Evolutionary conservation across 2,797 vertebrate species (phyloP).

Genomic region (Nyctibius grandis): DNA sequence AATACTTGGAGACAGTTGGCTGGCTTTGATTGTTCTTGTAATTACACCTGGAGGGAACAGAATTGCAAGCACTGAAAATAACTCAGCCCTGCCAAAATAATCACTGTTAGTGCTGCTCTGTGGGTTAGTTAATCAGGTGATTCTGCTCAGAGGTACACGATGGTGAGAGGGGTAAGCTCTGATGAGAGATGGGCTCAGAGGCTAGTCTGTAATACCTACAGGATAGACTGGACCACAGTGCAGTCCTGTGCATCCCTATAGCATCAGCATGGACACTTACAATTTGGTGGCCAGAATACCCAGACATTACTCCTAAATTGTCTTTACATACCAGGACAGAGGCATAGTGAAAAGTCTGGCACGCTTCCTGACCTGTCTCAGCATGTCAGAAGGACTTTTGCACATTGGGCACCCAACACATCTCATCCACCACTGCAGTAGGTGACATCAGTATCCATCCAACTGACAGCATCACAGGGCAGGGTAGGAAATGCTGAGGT

Average conservation of each 20-base stretch:
- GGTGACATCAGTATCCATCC: neutral
- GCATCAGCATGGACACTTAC: neutral
- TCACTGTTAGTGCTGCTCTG: neutral
- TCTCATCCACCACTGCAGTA: neutral
- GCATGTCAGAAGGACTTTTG: neutral
- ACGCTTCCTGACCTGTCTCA: neutral
- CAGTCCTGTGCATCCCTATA: neutral
- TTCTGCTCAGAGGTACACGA: neutral
- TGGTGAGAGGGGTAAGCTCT: neutral
- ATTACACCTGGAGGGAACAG: slow-evolving; percentile 55
- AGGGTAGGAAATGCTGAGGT: neutral
- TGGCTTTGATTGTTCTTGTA: slow-evolving; percentile 44
- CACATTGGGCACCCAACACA: neutral
- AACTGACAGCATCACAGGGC: neutral
- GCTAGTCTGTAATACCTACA: neutral
- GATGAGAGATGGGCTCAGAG: neutral
- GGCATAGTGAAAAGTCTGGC: neutral
- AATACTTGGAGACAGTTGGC: slow-evolving; percentile 32
- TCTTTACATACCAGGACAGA: neutral
- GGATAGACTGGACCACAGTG: neutral
- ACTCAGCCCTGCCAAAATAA: slow-evolving; percentile 32
- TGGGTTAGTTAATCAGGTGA: neutral
- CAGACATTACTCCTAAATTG: neutral
- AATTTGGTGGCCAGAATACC: neutral
- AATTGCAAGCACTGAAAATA: slow-evolving; percentile 35